A percentile compares a stretch with the other conserved stretches of the same genome.
Conservation (phyloP, 2,888 invertebrate species). For the Metellina segmentata region DNA sequence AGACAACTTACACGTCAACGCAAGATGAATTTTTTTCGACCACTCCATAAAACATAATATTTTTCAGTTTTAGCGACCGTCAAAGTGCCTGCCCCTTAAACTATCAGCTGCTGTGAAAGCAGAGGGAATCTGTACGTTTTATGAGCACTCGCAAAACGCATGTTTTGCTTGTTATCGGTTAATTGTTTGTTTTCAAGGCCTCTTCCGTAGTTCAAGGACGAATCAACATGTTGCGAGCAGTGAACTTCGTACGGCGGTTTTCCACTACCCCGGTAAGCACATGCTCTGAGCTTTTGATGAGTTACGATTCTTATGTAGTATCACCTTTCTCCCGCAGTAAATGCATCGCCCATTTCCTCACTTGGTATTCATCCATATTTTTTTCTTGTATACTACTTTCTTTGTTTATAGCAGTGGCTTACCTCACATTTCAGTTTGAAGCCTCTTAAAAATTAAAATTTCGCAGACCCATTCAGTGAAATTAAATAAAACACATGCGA, state of each 20-base stretch:
- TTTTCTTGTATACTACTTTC: no score
- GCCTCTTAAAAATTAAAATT: no score
- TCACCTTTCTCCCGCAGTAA: no score
- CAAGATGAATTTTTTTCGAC: neutral
- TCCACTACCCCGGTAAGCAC: slow-evolving; percentile 45
- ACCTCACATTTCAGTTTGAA: no score
- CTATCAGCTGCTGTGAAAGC: neutral
- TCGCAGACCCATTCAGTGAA: no score
- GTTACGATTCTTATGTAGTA: no score
- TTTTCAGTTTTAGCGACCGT: no score
- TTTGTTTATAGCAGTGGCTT: no score
- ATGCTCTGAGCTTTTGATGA: neutral
- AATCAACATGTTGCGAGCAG: slow-evolving; percentile 22
- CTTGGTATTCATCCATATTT: no score
- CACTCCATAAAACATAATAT: neutral
- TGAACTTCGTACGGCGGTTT: slow-evolving; percentile 42
- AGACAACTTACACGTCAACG: slow-evolving; percentile 44
- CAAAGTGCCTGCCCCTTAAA: neutral
- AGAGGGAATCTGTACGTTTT: neutral
- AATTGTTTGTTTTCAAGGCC: slow-evolving; percentile 6
- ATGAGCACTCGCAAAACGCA: neutral
- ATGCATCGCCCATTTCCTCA: no score
- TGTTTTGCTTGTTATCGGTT: neutral
- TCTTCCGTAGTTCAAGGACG: slow-evolving; percentile 28
- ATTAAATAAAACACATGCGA: no score